phyloP scores from a whole-genome alignment of 2,888 invertebrate species.

The Tubiluchus corallicola region DNA sequence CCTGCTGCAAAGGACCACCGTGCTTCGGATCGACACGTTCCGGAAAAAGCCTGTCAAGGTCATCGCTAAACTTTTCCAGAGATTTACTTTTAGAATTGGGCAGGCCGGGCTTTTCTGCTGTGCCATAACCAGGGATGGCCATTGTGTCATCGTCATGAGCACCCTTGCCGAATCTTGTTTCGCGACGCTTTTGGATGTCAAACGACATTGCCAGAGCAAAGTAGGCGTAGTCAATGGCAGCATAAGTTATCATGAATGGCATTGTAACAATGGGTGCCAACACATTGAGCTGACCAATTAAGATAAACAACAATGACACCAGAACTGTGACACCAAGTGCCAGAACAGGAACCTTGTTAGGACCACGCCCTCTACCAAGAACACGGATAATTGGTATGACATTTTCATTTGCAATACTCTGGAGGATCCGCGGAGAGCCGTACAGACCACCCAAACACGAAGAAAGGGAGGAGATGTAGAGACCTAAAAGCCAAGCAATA shows the following conservation, averaged over 20 bases:
- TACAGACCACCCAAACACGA: slow-evolving; percentile 90
- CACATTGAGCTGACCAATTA: slow-evolving; percentile 80
- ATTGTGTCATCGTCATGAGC: no score
- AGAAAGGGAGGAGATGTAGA: slow-evolving; percentile 89
- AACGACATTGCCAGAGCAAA: slow-evolving; percentile 92
- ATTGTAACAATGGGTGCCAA: slow-evolving; percentile 91
- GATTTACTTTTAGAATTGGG: slow-evolving; percentile 7
- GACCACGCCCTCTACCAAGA: slow-evolving; percentile 72
- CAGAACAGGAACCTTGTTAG: slow-evolving; percentile 83
- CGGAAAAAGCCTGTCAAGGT: slow-evolving; percentile 74
- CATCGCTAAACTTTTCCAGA: slow-evolving; percentile 32
- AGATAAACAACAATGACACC: slow-evolving; percentile 74
- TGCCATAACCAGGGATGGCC: no score
- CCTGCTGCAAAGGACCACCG: slow-evolving; percentile 32
- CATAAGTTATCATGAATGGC: slow-evolving; percentile 88
- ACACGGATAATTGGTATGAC: slow-evolving; percentile 73
- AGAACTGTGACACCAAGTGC: slow-evolving; percentile 73
- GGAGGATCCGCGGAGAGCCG: slow-evolving; percentile 79
- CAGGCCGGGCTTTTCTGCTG: no score
- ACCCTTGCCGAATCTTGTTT: slow-evolving; percentile 34
- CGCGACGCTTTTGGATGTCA: slow-evolving; percentile 68
- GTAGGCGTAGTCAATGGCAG: slow-evolving; percentile 88
- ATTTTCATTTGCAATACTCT: slow-evolving; percentile 85
- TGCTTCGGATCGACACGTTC: slow-evolving; percentile 58
- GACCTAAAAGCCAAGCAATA: slow-evolving; percentile 72